These are phyloP conservation scores for Brachionichthys hirsutus DNA, from an alignment of 2,113 vertebrate genomes.

Conservation along the genomic window DNA sequence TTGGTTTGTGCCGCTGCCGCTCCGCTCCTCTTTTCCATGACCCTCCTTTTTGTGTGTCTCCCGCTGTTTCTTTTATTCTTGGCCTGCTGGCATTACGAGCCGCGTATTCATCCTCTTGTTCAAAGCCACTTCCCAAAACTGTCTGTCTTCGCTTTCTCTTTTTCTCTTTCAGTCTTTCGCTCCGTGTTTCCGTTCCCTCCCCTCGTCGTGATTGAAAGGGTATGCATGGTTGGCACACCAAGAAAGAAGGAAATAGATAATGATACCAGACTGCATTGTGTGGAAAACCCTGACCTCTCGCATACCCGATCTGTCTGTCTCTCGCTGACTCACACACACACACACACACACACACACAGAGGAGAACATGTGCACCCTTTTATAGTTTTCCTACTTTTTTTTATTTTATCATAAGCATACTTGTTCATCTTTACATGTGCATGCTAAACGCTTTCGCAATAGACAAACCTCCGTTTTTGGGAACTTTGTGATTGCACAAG, in stretches of 20 bases:
- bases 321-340: conserved; percentile 19
- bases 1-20: neutral
- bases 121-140: conserved; percentile 12
- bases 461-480: neutral
- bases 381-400: neutral
- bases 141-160: conserved; percentile 16
- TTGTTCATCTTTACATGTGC: conserved; percentile 2
- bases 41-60: neutral
- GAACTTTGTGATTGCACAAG: neutral
- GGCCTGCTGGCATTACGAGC: conserved; percentile 18
- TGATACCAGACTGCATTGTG: conserved; percentile 51
- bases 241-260: conserved; percentile 64
- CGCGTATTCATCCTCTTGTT: conserved; percentile 3
- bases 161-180: conserved; percentile 16
- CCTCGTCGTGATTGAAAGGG: conserved; percentile 58
- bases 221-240: conserved; percentile 60
- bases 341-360: conserved; percentile 13
- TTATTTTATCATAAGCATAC: conserved; percentile 23
- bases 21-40: neutral
- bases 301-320: conserved; percentile 42
- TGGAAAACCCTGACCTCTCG: conserved; percentile 70
- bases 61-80: conserved; percentile 9
- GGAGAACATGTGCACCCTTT: conserved; percentile 9
- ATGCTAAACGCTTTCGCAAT: neutral
- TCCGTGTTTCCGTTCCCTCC: conserved; percentile 38